Evolutionary conservation across 2,113 vertebrate genomes (phyloP), one percentile per base, ranked within the genome.

Genomic region (Alethe diademata): DNA sequence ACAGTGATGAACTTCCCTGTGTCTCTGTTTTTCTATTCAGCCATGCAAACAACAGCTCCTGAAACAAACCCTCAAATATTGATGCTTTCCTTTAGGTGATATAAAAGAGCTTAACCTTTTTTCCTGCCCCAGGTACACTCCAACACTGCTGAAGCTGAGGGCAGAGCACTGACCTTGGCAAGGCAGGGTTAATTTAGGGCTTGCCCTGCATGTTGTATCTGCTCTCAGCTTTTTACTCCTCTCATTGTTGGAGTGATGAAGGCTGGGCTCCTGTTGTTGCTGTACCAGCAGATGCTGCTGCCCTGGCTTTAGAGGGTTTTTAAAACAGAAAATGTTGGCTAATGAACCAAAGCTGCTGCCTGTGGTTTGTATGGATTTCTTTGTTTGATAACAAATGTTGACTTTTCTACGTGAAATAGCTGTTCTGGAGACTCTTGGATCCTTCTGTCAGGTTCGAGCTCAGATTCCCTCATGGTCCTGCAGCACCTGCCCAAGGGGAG

Each of bases 1-100:
- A 97, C 78, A 54, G 50, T 18, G 75, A 86, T 90, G 79, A 95
- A 31, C 95, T 89, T 86, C 72, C 82, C 56, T 8, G 62, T 29
- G n/a, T 29, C 71, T 88, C 87, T 79, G 45, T 48, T 90, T 65
- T 66, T 92, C 70, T 61, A 13, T 67, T 85, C 72, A 94, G 67
- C 76, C 3, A 0, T 43, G 57, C 38, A 73, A 79, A 65, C 51
- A 50, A n/a, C 26, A 74, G 57, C 65, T 92, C 40, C 48, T 73
- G 75, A 78, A 82, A 70, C 67, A 80, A 88, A 51, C 38, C 22
- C 56, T 70, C 26, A 8, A 25, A 38, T 56, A 93, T 14, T 74
- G 24, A 31, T 86, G 91, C 42, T 80, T 90, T 64, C 62, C 78
- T 92, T 83, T 28, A 74, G 64, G 40, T 51, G 16, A 51, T 60